A percentile compares a stretch with the other conserved stretches of the same genome.
These are phyloP conservation scores for Bucorvus abyssinicus DNA, from an alignment of 2,797 vertebrate genomes.

Conservation along the genomic window DNA sequence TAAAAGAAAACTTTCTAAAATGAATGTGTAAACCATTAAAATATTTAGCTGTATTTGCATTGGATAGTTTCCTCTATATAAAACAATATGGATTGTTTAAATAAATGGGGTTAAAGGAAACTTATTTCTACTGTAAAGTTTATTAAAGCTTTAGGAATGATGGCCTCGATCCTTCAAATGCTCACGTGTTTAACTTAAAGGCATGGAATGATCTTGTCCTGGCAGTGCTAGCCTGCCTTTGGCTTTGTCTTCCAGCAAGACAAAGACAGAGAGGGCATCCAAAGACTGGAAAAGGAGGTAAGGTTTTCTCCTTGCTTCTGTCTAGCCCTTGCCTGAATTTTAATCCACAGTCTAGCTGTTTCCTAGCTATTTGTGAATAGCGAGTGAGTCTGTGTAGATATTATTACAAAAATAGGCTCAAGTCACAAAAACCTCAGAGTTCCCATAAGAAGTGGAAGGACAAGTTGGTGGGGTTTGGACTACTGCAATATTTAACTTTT, in stretches of 20 bases:
- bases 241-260: background rate
- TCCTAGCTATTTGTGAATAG: background rate
- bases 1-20: slow-evolving; percentile 80
- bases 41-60: slow-evolving; percentile 77
- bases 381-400: background rate
- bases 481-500: background rate
- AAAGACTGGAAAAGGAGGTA: background rate
- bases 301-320: background rate
- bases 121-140: slow-evolving; percentile 67
- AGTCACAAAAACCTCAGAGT: background rate
- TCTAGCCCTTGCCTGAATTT: background rate
- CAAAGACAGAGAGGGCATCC: background rate
- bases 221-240: background rate
- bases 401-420: background rate
- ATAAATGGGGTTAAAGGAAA: slow-evolving; percentile 70
- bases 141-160: slow-evolving; percentile 72
- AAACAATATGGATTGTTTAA: slow-evolving; percentile 74
- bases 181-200: slow-evolving; percentile 31
- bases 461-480: background rate
- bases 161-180: slow-evolving; percentile 60
- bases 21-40: slow-evolving; percentile 81
- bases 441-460: background rate
- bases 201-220: slow-evolving; percentile 43
- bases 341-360: background rate
- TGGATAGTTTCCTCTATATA: slow-evolving; percentile 71